phyloP scores from a whole-genome alignment of 2,888 invertebrate genomes.

The Cephus pygmeus region DNA sequence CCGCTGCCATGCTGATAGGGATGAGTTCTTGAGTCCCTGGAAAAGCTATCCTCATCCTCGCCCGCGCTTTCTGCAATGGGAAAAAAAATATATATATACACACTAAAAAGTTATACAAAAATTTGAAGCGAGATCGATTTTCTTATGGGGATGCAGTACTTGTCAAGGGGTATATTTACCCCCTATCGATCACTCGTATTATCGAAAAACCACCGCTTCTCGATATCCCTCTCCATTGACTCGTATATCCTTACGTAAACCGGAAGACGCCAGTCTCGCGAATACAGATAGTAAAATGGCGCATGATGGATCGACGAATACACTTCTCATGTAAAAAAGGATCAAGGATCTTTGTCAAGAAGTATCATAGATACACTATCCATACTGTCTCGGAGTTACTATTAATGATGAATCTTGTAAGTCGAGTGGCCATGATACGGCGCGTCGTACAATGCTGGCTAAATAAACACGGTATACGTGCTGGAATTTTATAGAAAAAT shows the following conservation, averaged over 20 bases:
- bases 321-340: not conserved
- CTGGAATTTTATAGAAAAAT: not conserved
- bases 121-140: not conserved
- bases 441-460: no score
- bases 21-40: conserved; percentile 62
- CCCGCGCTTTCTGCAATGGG: conserved; percentile 70
- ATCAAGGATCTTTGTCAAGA: not conserved
- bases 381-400: not conserved
- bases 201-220: not conserved
- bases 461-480: not conserved
- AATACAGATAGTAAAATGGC: not conserved
- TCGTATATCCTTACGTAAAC: not conserved
- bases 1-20: conserved; percentile 44
- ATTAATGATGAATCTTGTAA: not conserved
- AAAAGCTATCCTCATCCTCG: conserved; percentile 70
- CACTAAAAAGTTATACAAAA: not conserved
- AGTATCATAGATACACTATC: not conserved
- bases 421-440: no score
- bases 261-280: not conserved
- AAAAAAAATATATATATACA: not conserved
- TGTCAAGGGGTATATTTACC: not conserved
- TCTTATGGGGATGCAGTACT: not conserved
- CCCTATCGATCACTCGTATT: not conserved
- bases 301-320: not conserved
- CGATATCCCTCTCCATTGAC: not conserved